Evolutionary conservation across 2,797 vertebrate genomes (phyloP).

Genomic region (Propithecus perrieri): DNA sequence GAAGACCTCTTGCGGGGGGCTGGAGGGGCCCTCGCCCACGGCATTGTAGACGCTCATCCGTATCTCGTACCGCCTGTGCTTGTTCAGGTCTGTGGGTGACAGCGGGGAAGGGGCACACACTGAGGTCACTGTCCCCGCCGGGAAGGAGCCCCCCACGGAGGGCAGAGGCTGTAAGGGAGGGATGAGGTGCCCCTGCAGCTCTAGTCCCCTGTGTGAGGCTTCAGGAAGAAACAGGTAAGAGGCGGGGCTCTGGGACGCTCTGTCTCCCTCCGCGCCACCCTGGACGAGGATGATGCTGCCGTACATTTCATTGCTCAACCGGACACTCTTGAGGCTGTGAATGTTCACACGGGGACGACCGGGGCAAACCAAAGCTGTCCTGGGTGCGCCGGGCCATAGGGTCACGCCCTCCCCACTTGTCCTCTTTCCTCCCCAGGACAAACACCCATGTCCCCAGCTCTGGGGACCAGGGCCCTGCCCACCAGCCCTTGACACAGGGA

Average conservation of each 20-base stretch:
- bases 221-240: not conserved
- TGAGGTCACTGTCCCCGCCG: not conserved
- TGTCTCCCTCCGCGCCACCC: not conserved
- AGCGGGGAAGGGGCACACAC: not conserved
- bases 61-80: constrained; percentile 97
- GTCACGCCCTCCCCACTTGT: not conserved
- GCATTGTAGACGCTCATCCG: constrained; percentile 96
- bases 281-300: accelerated
- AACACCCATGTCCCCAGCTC: not conserved
- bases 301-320: not conserved
- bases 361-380: not conserved
- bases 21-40: constrained; percentile 94
- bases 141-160: not conserved
- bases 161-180: not conserved
- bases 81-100: constrained; percentile 90
- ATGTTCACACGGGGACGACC: not conserved
- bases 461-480: not conserved
- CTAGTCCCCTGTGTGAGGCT: not conserved
- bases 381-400: not conserved
- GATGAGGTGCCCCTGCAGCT: accelerated
- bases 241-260: accelerated
- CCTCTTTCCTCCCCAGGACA: not conserved
- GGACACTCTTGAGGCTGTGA: accelerated
- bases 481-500: not conserved
- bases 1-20: constrained; percentile 95